Evolutionary conservation across 2,888 invertebrate species (phyloP), one percentile per base, ranked within the genome.

Genomic region (Zonitis immaculata): DNA sequence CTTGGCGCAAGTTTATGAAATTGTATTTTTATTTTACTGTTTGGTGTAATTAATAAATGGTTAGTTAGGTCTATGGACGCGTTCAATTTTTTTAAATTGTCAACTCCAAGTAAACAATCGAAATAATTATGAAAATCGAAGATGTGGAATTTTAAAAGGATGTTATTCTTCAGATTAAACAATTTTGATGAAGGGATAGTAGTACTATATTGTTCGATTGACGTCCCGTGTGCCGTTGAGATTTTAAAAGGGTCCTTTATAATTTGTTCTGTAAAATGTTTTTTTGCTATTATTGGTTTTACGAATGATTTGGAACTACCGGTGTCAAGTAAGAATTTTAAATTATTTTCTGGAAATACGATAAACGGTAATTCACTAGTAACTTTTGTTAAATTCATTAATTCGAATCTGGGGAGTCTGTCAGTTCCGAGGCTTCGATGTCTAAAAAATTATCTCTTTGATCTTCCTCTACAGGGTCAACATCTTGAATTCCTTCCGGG

Each of bases 41-140:
- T 20, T 20, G 44, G 44, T 3, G 25, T 44, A 1, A 6, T 26
- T 14, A 26, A 44, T 44, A 44, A 5, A 6, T n/a, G 9, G 9
- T 46, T 32, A 11, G 8, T 27, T 12, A 46, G 14, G 16, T 46
- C 46, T 9, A 46, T 27, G 2, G 22, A 16, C 5, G 30, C 30
- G 6, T 62, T 48, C 27, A 20, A 42, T 57, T 44, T 8, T 55
- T 57, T 42, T 47, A 7, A n/a, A n/a, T n/a, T n/a, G n/a, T 60
- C 55, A 14, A 63, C 27, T 20, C 59, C 61, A 28, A 63, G 25
- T 28, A 63, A 28, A 7, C 56, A 56, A 48, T 62, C 60, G 22
- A 63, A 59, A 42, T 59, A 59, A 28, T 54, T 54, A 25, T 63
- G 61, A 30, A 62, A 61, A 48, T 48, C 52, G 46, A 57, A 56